phyloP scores from a whole-genome alignment of 2,888 invertebrate species.

The Euphydryas editha region DNA sequence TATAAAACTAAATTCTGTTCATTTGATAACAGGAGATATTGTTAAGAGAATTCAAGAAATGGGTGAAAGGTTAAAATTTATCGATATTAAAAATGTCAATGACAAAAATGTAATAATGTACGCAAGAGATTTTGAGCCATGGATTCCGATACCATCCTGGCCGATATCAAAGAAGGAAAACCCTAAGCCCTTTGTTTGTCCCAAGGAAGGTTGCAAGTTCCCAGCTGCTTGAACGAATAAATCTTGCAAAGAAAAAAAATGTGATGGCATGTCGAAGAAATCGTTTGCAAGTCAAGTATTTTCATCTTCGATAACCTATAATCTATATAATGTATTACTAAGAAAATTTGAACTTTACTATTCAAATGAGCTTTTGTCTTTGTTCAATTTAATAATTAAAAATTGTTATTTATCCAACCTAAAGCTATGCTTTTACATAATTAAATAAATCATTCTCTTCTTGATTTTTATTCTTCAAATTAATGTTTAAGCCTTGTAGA shows the following conservation, averaged over 20 bases:
- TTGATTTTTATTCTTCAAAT: no score
- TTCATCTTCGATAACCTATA: not conserved
- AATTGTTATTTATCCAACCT: no score
- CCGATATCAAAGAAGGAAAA: constrained; percentile 50
- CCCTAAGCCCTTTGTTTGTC: constrained; percentile 50
- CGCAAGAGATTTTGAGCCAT: constrained; percentile 61
- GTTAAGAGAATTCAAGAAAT: constrained; percentile 16
- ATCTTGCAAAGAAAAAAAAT: constrained; percentile 50
- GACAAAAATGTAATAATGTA: constrained; percentile 35
- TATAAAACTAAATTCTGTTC: not conserved
- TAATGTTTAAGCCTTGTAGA: no score
- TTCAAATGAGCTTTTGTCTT: not conserved
- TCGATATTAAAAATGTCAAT: not conserved
- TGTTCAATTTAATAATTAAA: not conserved
- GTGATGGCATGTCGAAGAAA: constrained; percentile 55
- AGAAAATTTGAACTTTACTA: no score
- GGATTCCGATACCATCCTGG: constrained; percentile 72
- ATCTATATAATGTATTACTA: not conserved
- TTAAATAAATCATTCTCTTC: no score
- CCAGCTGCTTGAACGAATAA: constrained; percentile 45
- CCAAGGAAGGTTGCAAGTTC: constrained; percentile 61
- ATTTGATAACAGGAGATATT: constrained; percentile 14
- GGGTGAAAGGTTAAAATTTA: constrained; percentile 14
- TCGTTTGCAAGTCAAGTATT: constrained; percentile 36
- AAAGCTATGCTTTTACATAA: no score